Percentiles rank a stretch among this genome's conserved stretches.
Evolutionary conservation across 2,797 vertebrate species (phyloP).

Genomic region (Sarcoramphus papa): DNA sequence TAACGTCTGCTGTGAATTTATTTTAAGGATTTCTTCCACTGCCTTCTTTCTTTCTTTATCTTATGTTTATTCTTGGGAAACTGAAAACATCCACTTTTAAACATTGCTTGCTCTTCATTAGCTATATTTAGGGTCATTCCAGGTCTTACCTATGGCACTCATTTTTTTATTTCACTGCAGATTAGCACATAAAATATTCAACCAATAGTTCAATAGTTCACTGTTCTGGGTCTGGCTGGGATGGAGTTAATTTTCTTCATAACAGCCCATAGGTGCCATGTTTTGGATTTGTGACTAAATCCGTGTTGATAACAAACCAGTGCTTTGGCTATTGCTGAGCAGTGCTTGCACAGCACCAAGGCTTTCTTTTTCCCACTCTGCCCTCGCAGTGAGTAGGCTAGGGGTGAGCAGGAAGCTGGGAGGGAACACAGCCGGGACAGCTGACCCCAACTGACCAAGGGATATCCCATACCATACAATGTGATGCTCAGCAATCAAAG

Average conservation of each 20-base stretch:
- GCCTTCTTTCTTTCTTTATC: background rate
- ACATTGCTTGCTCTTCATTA: background rate
- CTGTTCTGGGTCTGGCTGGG: background rate
- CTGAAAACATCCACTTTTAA: background rate
- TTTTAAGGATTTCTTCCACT: background rate
- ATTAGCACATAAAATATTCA: background rate
- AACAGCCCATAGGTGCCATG: background rate
- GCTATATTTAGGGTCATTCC: background rate
- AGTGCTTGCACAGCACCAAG: background rate
- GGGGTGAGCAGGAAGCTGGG: background rate
- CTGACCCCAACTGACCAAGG: too few species aligned
- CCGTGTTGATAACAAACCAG: background rate
- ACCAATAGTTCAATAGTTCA: background rate
- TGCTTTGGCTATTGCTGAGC: background rate
- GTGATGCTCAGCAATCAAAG: too few species aligned
- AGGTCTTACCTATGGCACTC: background rate
- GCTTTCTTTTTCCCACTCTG: background rate
- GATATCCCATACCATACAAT: too few species aligned
- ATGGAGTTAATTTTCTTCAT: background rate
- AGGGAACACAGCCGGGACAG: too few species aligned
- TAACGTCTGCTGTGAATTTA: background rate
- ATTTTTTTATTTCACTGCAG: background rate
- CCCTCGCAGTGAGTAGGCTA: rapidly evolving
- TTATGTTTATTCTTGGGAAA: background rate
- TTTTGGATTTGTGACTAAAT: background rate